A percentile compares a stretch with the other conserved stretches of the same genome.
Conservation (phyloP, 2,888 invertebrate species). For the Allolobophora icterica region DNA sequence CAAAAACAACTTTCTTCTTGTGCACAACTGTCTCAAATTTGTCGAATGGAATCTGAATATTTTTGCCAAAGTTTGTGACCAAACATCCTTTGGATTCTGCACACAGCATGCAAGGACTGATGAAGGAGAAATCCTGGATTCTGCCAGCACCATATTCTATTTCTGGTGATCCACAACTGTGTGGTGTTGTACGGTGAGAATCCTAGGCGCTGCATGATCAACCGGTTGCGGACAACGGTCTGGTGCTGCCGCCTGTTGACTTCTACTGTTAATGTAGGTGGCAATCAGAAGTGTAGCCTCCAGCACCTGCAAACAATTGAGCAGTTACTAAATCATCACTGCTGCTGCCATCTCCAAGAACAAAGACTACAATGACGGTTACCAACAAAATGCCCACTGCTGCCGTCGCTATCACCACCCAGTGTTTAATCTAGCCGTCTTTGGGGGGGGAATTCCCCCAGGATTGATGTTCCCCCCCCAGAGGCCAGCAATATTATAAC, state of each 20-base stretch:
- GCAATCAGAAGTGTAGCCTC: conserved; percentile 65
- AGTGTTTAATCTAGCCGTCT: too few species aligned
- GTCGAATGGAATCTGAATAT: not conserved
- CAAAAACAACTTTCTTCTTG: not conserved
- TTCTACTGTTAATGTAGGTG: conserved; percentile 62
- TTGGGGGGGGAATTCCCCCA: too few species aligned
- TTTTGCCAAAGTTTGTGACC: not conserved
- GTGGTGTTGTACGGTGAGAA: not conserved
- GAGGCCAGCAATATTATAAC: too few species aligned
- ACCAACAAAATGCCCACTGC: too few species aligned
- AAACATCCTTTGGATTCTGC: not conserved
- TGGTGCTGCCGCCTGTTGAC: conserved; percentile 38
- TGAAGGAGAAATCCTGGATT: not conserved
- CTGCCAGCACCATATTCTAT: not conserved
- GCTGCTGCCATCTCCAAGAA: not conserved
- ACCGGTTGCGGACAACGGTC: not conserved
- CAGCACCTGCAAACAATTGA: conserved; percentile 55
- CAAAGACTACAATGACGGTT: too few species aligned
- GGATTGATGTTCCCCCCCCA: too few species aligned
- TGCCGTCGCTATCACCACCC: not conserved
- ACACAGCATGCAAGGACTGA: not conserved
- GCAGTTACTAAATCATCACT: not conserved
- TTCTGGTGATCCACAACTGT: not conserved
- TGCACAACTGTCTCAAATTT: not conserved
- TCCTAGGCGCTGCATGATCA: not conserved